Evolutionary conservation across 2,113 vertebrate genomes (phyloP), one percentile per base, ranked within the genome.

Genomic region (Centrocercus urophasianus): DNA sequence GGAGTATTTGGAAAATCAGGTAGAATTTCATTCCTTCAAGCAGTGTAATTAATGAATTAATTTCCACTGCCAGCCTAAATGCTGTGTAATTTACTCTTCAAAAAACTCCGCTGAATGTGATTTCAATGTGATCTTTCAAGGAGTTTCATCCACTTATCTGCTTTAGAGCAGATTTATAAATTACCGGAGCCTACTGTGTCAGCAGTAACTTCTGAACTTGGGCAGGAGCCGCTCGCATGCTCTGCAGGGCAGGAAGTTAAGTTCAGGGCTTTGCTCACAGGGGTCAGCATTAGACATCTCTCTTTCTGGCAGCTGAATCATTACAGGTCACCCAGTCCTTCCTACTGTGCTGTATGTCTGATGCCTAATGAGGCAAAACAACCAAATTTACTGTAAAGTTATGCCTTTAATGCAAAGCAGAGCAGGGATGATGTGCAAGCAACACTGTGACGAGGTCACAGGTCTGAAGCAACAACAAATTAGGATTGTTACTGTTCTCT

Each of bases 311-410:
- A 93, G 82, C 69, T 67, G 61, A 72, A 93, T 85, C 78, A 45
- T 57, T 83, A 60, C 9, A 75, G 82, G 85, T 57, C 88, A 72
- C 80, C 28, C 3, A 74, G 36, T n/a, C 66, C 42, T 69, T 43
- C 50, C 56, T 42, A 71, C 72, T 21, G 78, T 8, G n/a, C 64
- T 32, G 66, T 25, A 28, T 30, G 61, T 32, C 85, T 75, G 80
- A 48, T 65, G 83, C 72, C 57, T 91, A 95, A 93, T 75, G 93
- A 95, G 86, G 85, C 91, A 96, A 81, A 64, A 47, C 38, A 88
- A 61, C 34, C 19, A 73, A 81, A 95, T 93, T 88, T 70, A 52
- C 83, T 57, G 69, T 75, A 32, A 95, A 83, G 85, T 88, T 80
- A 45, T 66, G 89, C 42, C 87, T 32, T 45, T 86, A 56, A 77